Evolutionary conservation across 2,888 invertebrate genomes (phyloP), one percentile per base, ranked within the genome.

Genomic region (Bombylius discolor): DNA sequence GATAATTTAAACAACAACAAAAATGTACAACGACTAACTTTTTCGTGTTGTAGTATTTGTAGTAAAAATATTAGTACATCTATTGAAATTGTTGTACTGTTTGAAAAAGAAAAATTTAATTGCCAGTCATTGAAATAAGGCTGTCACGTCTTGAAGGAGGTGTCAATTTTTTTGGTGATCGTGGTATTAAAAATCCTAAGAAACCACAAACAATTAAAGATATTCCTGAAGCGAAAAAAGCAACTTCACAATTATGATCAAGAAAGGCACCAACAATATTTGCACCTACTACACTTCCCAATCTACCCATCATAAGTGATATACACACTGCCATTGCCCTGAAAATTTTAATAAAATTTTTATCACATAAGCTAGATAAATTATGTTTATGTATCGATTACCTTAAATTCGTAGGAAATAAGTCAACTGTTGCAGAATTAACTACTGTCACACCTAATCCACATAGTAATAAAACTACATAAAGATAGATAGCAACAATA

Each of bases 261-360:
- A 78, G 66, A 5, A 78, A 60, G 9, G 69, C 64, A 8, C 77
- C 78, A 6, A 73, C 66, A 32, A 76, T 59, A 62, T 77, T 76
- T 4, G 76, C 73, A 5, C 78, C 78, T 31, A 73, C 68, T 53
- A 77, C 74, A 50, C 77, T 77, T 0, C 78, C 78, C 42, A 67
- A 58, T 36, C 78, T 69, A 14, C 79, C 79, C 64, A 76, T 72
- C 77, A 78, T 77, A 5, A 78, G 63, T 0, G 77, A 76, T 56
- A 79, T 74, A 44, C 78, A 77, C 51, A 79, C 64, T 31, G 78
- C 78, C 77, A 78, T 78, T 23, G 74, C 79, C 62, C 78, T 71
- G 53, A 65, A 67, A 57, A 46, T 7, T 36, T 42, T 42, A 42
- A 42, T 47, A 52, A 5, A 50, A 44, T 32, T 32, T n/a, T 23